phyloP scores from a whole-genome alignment of 2,113 vertebrate species.

The Caranx melampygus region DNA sequence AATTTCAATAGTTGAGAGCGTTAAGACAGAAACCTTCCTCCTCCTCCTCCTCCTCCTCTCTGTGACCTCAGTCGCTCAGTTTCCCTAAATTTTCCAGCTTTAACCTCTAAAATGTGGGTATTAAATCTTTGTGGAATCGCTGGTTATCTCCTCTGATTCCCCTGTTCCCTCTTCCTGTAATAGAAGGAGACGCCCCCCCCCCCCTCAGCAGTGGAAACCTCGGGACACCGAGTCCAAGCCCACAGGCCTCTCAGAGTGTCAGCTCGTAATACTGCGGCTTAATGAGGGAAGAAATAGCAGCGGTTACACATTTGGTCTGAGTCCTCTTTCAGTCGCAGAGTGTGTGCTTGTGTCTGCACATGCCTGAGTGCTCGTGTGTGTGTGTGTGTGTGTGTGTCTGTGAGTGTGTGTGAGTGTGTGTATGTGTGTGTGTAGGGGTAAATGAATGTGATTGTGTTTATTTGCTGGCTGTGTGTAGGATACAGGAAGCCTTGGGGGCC shows the following conservation, averaged over 20 bases:
- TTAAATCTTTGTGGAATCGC: constrained; percentile 49
- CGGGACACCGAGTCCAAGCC: constrained; percentile 59
- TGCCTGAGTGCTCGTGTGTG: constrained; percentile 47
- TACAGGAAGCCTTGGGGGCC: constrained; percentile 86
- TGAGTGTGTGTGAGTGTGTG: constrained; percentile 19
- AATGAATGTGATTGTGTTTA: constrained; percentile 84
- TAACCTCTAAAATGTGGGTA: constrained; percentile 53
- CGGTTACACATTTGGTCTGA: constrained; percentile 66
- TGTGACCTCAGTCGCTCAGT: constrained; percentile 42
- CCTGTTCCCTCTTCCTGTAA: constrained; percentile 55
- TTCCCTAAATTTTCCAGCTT: constrained; percentile 47
- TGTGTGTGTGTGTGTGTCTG: constrained; percentile 51
- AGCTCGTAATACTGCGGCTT: constrained; percentile 66
- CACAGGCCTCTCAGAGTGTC: constrained; percentile 67
- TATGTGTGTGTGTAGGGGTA: constrained; percentile 66
- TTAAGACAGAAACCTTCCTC: not conserved
- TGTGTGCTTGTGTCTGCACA: constrained; percentile 44
- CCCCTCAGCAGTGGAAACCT: constrained; percentile 56
- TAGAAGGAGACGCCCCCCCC: constrained; percentile 55
- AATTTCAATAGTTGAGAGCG: constrained; percentile 7
- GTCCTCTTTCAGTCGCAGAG: constrained; percentile 44
- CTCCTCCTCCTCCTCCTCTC: constrained; percentile 11
- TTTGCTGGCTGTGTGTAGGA: constrained; percentile 82
- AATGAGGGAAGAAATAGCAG: constrained; percentile 74
- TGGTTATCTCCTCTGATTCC: constrained; percentile 54